Base-by-base conservation (phyloP, 37 sponge, comb jelly and placozoan species). In the Dysidea cf. avara region DNA sequence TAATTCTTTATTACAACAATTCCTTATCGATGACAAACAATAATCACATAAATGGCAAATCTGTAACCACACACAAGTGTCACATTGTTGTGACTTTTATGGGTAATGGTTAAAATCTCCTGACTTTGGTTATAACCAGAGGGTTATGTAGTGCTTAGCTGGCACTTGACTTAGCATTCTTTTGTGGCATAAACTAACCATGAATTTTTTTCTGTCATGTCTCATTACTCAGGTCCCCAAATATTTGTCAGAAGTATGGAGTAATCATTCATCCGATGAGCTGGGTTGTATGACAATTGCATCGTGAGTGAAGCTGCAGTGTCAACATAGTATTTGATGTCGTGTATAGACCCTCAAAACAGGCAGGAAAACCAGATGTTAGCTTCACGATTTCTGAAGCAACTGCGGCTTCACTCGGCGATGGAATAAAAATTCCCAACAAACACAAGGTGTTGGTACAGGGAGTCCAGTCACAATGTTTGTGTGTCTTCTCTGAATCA, bases 171-270 rank as follows among this genome's bases (percentile, higher is more conserved):
- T n/a, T n/a, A n/a, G n/a, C n/a, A n/a, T n/a, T n/a, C n/a, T n/a
- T n/a, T n/a, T n/a, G n/a, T n/a, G n/a, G n/a, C n/a, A n/a, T n/a
- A n/a, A n/a, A n/a, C n/a, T n/a, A n/a, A n/a, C n/a, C n/a, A n/a
- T n/a, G n/a, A n/a, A n/a, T n/a, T n/a, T n/a, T n/a, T n/a, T n/a
- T n/a, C n/a, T n/a, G n/a, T n/a, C n/a, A n/a, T n/a, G n/a, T n/a
- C n/a, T n/a, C n/a, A n/a, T n/a, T n/a, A n/a, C 85, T 18, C 84
- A 90, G 61, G 85, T 92, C 0, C 93, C 93, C 30, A 92, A 92
- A 66, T 92, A 92, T 66, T 35, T 92, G 43, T 63, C 79, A 9
- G 81, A 83, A 0, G 73, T 61, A 7, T 92, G 93, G 93, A 46
- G 57, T 39, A 76, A 61, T 18, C 77, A 85, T 20, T 20, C 16